phyloP scores from a whole-genome alignment of 2,888 invertebrate species.

The Coleophora deauratella region DNA sequence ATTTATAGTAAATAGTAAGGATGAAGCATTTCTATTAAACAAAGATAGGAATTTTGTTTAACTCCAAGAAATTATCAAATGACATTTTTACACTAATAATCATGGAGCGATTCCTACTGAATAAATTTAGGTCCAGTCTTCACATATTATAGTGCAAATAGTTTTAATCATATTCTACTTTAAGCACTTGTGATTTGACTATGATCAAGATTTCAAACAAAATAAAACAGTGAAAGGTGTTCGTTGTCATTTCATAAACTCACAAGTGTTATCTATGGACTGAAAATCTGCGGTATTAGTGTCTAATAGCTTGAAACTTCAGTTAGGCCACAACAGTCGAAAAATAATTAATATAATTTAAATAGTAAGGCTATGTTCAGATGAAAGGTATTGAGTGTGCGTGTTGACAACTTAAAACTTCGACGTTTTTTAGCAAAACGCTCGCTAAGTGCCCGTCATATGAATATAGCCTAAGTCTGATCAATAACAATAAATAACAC shows the following conservation, averaged over 20 bases:
- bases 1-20: slow-evolving; percentile 29
- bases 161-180: slow-evolving; percentile 16
- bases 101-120: too few species aligned
- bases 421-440: too few species aligned
- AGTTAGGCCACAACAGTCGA: slow-evolving; percentile 27
- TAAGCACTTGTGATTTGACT: slow-evolving; percentile 17
- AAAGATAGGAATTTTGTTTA: too few species aligned
- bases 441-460: too few species aligned
- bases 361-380: slow-evolving; percentile 16
- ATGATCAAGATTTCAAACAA: neutral
- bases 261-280: neutral
- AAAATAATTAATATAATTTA: slow-evolving; percentile 10
- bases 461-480: slow-evolving; percentile 6
- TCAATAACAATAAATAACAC: slow-evolving; percentile 30
- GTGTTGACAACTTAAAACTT: slow-evolving; percentile 18
- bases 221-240: slow-evolving; percentile 6
- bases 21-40: slow-evolving; percentile 29
- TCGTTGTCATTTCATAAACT: slow-evolving; percentile 10
- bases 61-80: too few species aligned
- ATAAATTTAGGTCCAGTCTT: slow-evolving; percentile 17
- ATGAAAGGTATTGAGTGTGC: slow-evolving; percentile 29
- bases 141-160: slow-evolving; percentile 18
- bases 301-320: slow-evolving; percentile 8
- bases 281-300: slow-evolving; percentile 3
- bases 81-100: slow-evolving; percentile 7